These are phyloP conservation scores for Calephelis virginiensis DNA, from an alignment of 1,140 invertebrate genomes.

Conservation along the genomic window DNA sequence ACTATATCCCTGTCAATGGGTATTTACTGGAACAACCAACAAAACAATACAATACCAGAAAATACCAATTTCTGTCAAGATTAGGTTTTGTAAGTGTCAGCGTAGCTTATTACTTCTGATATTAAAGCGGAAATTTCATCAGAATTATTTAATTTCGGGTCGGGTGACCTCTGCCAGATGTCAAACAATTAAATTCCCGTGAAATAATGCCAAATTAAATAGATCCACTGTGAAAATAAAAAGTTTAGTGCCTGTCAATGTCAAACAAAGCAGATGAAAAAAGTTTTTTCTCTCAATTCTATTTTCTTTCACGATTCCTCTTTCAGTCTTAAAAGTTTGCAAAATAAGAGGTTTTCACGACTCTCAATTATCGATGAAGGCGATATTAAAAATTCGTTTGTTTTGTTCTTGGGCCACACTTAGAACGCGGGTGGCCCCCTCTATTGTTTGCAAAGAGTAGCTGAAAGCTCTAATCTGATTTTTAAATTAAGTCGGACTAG, in stretches of 20 bases:
- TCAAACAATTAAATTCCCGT: constrained; percentile 59
- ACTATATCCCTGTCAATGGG: constrained; percentile 2
- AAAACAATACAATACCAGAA: constrained; percentile 22
- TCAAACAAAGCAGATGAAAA: constrained; percentile 79
- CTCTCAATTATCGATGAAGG: constrained; percentile 79
- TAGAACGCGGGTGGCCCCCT: constrained; percentile 66
- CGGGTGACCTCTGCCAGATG: constrained; percentile 55
- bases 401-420: constrained; percentile 74
- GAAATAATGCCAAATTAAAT: constrained; percentile 74
- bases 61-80: constrained; percentile 21
- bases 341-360: constrained; percentile 76
- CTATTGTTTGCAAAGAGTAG: constrained; percentile 74
- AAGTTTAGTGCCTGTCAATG: constrained; percentile 76
- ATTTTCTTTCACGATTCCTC: constrained; percentile 75
- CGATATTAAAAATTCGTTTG: constrained; percentile 79
- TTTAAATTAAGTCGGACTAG: constrained; percentile 54
- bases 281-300: constrained; percentile 75
- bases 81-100: constrained; percentile 25
- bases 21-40: constrained; percentile 24
- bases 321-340: constrained; percentile 76
- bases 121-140: constrained; percentile 35
- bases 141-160: constrained; percentile 54
- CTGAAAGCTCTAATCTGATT: constrained; percentile 71
- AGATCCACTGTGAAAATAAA: constrained; percentile 72
- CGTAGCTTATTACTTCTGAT: constrained; percentile 31